Evolutionary conservation across 53 echinoderm and acorn worm genomes (phyloP).

Genomic region (Glandiceps talaboti): DNA sequence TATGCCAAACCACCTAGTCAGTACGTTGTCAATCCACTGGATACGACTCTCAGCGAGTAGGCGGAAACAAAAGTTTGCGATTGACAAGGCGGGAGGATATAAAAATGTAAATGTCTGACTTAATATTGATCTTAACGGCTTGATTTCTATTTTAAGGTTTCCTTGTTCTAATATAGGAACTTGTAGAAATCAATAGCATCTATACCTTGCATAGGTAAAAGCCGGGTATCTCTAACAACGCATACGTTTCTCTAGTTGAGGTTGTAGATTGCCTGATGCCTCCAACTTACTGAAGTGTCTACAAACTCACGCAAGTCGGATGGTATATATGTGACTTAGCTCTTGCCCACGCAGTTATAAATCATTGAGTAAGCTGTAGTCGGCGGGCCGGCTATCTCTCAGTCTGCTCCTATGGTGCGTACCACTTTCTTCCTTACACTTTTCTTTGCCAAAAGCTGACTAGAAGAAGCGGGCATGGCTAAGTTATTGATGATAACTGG

Average conservation of each 20-base stretch:
- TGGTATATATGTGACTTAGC: neutral
- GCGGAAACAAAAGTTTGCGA: neutral
- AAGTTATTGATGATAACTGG: neutral
- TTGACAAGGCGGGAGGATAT: neutral
- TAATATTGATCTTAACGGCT: neutral
- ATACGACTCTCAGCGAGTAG: neutral
- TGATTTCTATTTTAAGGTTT: neutral
- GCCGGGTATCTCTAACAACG: no score
- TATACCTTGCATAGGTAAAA: no score
- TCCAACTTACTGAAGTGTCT: neutral
- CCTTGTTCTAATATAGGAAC: no score
- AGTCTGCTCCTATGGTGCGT: neutral
- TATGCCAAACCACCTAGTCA: no score
- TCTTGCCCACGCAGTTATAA: neutral
- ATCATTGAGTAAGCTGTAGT: neutral
- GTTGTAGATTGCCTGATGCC: neutral
- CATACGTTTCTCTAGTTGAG: no score
- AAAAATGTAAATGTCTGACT: neutral
- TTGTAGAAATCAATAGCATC: no score
- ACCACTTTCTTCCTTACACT: neutral
- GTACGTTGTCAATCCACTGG: no score
- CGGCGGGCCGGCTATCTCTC: neutral
- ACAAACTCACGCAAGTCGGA: neutral
- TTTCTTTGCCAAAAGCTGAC: neutral
- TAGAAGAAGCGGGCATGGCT: neutral